phyloP scores from a whole-genome alignment of 1,140 invertebrate species.

The Drosophila miranda region DNA sequence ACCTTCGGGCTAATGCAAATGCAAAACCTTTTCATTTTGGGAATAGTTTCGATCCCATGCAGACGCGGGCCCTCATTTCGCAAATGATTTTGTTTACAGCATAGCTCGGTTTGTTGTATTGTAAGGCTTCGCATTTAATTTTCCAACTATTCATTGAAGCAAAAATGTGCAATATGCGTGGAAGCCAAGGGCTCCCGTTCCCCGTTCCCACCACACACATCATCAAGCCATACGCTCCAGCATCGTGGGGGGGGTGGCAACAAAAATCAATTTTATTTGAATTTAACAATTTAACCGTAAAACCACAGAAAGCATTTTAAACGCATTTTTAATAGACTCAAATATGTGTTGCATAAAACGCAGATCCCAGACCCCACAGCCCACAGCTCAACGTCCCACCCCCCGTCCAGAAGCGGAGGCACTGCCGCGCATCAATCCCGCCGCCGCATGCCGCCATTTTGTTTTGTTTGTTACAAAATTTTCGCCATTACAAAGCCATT shows the following conservation, averaged over 20 bases:
- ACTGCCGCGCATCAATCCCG: conserved; percentile 51
- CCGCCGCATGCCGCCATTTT: conserved; percentile 57
- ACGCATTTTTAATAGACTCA: conserved; percentile 82
- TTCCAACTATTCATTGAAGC: conserved; percentile 48
- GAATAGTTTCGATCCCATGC: conserved; percentile 35
- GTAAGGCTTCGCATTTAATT: conserved; percentile 45
- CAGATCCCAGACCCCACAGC: conserved; percentile 9
- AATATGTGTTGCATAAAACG: conserved; percentile 81
- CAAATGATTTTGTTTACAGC: conserved; percentile 47
- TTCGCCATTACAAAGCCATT: conserved; percentile 74
- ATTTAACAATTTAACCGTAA: conserved; percentile 81
- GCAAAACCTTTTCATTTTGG: conserved; percentile 1
- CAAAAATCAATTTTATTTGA: conserved; percentile 80
- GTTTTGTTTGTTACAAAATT: conserved; percentile 79
- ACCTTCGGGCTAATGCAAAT: conserved; percentile 34
- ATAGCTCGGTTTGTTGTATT: conserved; percentile 52
- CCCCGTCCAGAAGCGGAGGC: background rate
- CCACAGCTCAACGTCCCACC: background rate
- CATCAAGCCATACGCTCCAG: background rate
- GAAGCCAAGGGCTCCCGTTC: conserved; percentile 5
- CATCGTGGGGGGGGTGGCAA: conserved; percentile 25
- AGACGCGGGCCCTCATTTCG: conserved; percentile 25
- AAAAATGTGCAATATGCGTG: conserved; percentile 55
- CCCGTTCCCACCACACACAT: background rate
- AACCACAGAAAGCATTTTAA: conserved; percentile 82